Evolutionary conservation across 37 sponge, comb jelly and placozoan genomes (phyloP).

Genomic region (Dysidea cf. avara): DNA sequence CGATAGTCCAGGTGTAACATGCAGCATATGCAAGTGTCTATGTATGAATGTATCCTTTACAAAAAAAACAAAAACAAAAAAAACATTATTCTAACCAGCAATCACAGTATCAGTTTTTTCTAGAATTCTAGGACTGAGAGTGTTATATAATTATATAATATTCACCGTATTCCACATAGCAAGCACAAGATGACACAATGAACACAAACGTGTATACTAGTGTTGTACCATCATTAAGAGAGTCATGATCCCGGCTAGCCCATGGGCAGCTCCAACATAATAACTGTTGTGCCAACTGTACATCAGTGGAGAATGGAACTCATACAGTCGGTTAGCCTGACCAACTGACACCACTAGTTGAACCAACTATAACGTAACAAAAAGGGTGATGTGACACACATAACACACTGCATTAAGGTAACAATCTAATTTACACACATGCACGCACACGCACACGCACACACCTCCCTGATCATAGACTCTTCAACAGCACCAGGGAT

Average conservation of each 20-base stretch:
- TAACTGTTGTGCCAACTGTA: conserved; percentile 91
- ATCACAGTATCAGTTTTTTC: too few species aligned
- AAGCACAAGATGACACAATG: too few species aligned
- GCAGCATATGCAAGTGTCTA: too few species aligned
- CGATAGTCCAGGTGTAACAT: too few species aligned
- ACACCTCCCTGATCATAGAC: conserved; percentile 48
- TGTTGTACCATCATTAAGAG: conserved; percentile 69
- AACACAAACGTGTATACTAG: neutral
- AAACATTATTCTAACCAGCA: too few species aligned
- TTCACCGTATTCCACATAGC: too few species aligned
- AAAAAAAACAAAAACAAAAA: too few species aligned
- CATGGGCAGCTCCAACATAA: conserved; percentile 97
- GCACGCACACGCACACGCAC: neutral
- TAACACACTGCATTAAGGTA: neutral
- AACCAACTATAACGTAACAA: conserved; percentile 23
- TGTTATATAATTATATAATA: too few species aligned
- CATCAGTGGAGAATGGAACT: conserved; percentile 64
- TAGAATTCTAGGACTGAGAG: too few species aligned
- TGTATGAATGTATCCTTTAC: too few species aligned
- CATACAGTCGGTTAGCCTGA: conserved; percentile 38
- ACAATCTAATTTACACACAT: neutral
- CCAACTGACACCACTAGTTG: conserved; percentile 56
- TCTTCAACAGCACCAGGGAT: conserved; percentile 60
- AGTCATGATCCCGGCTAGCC: conserved; percentile 82
- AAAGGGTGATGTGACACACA: neutral